Evolutionary conservation across 1,140 invertebrate species (phyloP).

Genomic region (Archivesica marissinica): DNA sequence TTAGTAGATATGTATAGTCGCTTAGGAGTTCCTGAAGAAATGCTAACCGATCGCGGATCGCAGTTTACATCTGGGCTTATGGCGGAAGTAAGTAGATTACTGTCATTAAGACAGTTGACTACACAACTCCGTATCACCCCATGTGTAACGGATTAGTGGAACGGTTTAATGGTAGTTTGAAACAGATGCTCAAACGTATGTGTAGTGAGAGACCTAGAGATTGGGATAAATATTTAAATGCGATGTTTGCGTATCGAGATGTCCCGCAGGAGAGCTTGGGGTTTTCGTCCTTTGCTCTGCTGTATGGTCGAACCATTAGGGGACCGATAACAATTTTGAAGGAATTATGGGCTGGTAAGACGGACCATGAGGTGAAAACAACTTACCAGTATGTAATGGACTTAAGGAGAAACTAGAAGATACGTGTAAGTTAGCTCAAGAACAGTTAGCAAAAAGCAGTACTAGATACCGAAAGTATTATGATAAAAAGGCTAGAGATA

Average conservation of each 20-base stretch:
- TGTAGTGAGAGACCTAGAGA: conserved; percentile 72
- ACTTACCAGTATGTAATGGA: too few species aligned
- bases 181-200: conserved; percentile 69
- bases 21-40: conserved; percentile 63
- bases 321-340: too few species aligned
- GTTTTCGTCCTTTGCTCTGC: conserved; percentile 74
- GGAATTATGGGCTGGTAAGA: too few species aligned
- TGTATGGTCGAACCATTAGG: too few species aligned
- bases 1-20: conserved; percentile 46
- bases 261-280: conserved; percentile 59
- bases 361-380: too few species aligned
- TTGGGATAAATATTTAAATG: conserved; percentile 76
- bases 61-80: conserved; percentile 19
- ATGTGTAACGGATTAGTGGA: conserved; percentile 59
- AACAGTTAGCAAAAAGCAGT: too few species aligned
- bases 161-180: too few species aligned
- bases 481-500: too few species aligned
- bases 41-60: conserved; percentile 47
- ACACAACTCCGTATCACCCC: conserved; percentile 61
- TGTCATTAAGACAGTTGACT: conserved; percentile 26
- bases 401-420: too few species aligned
- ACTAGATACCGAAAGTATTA: too few species aligned
- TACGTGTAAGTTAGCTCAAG: too few species aligned
- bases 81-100: conserved; percentile 33
- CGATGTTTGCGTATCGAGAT: conserved; percentile 72